Conservation (phyloP, 2,113 vertebrate species). For the Chaetura pelagica region DNA sequence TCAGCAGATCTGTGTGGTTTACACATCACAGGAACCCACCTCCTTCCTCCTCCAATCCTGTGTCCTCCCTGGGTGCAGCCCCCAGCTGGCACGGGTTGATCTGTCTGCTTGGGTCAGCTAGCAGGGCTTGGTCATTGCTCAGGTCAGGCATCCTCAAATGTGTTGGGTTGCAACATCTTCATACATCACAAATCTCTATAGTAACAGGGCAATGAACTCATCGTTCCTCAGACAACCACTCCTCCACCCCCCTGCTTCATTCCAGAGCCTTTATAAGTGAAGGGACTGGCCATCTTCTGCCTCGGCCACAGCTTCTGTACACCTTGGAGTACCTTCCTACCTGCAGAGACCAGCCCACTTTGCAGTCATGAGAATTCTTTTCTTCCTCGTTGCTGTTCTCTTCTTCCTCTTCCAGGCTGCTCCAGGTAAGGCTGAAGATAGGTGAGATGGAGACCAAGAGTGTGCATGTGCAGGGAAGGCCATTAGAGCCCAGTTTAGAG, state of each 20-base stretch:
- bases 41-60: slow-evolving; percentile 56
- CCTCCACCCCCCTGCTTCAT: neutral
- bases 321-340: neutral
- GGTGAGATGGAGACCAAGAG: neutral
- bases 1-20: neutral
- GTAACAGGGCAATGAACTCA: slow-evolving; percentile 11
- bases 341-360: neutral
- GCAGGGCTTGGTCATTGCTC: neutral
- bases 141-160: neutral
- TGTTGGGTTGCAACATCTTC: slow-evolving; percentile 34
- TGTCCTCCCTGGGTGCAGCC: neutral
- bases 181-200: slow-evolving; percentile 8
- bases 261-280: slow-evolving; percentile 31
- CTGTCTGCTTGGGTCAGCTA: neutral
- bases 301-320: neutral
- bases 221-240: neutral
- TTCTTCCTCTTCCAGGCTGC: slow-evolving; percentile 61
- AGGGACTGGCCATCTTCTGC: accelerated
- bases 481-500: neutral
- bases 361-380: slow-evolving; percentile 56
- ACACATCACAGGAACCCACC: neutral
- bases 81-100: neutral
- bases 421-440: slow-evolving; percentile 17
- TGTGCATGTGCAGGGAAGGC: neutral
- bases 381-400: slow-evolving; percentile 44